These are phyloP conservation scores for Platorchestia sp. DNA, from an alignment of 1,140 invertebrate species.

Conservation along the genomic window DNA sequence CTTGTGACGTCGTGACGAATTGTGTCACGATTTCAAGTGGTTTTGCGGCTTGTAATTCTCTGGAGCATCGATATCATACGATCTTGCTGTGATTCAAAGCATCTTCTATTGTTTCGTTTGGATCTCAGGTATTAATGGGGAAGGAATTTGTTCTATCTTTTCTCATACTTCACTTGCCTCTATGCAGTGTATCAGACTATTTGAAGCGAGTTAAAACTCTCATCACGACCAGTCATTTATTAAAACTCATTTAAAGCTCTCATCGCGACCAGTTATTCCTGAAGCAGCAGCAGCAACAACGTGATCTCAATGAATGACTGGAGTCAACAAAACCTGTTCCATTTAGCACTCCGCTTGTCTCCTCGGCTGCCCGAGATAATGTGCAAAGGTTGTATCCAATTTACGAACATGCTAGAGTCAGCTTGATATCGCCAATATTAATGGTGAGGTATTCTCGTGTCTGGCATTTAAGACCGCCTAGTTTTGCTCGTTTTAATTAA, in stretches of 20 bases:
- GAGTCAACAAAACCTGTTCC: not conserved
- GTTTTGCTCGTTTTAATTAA: not conserved
- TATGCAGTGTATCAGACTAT: too few relatives aligned
- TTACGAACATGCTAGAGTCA: not conserved
- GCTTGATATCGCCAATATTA: not conserved
- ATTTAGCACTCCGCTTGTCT: not conserved
- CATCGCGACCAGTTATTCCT: not conserved
- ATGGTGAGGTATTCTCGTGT: not conserved
- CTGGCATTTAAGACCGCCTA: not conserved
- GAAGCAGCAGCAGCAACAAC: not conserved
- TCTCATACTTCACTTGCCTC: too few relatives aligned
- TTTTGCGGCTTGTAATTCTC: not conserved
- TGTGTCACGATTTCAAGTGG: not conserved
- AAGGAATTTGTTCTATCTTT: too few relatives aligned
- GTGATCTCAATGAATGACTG: not conserved
- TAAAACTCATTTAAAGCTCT: not conserved
- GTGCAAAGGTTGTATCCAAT: not conserved
- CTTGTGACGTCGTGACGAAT: not conserved
- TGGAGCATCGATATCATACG: not conserved
- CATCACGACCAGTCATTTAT: too few relatives aligned
- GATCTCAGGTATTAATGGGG: too few relatives aligned
- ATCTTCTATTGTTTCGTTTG: too few relatives aligned
- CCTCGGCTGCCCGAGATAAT: not conserved
- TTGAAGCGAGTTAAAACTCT: too few relatives aligned
- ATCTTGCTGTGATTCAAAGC: not conserved